These are phyloP conservation scores for Asarcornis scutulata DNA, from an alignment of 2,113 vertebrate genomes.

Conservation along the genomic window DNA sequence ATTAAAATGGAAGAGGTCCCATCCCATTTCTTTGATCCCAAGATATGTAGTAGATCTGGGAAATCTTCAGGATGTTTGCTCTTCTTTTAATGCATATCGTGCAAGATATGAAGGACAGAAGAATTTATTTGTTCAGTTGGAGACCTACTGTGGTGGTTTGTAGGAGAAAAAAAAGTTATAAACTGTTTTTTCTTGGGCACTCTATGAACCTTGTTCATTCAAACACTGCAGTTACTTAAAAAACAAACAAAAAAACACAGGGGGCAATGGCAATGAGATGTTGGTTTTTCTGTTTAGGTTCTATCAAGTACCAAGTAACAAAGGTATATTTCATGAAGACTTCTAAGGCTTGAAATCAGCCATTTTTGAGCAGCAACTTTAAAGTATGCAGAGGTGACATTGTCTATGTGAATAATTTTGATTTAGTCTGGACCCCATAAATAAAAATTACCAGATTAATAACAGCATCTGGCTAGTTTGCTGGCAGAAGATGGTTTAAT, in stretches of 20 bases:
- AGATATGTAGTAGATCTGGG: neutral
- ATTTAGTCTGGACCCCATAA: constrained; percentile 82
- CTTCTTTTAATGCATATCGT: neutral
- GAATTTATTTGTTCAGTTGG: neutral
- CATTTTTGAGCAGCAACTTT: constrained; percentile 76
- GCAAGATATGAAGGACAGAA: neutral
- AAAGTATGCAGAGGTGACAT: constrained; percentile 80
- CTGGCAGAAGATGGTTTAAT: neutral
- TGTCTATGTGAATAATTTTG: constrained; percentile 79
- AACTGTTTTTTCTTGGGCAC: neutral
- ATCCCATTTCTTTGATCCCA: neutral
- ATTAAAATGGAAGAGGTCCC: neutral
- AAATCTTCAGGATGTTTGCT: neutral
- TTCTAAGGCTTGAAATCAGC: constrained; percentile 80
- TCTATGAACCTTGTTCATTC: neutral
- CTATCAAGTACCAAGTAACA: constrained; percentile 80
- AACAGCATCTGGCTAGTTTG: neutral
- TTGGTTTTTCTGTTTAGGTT: constrained; percentile 59
- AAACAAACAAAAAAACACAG: neutral
- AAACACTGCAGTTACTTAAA: neutral
- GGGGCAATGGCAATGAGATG: neutral
- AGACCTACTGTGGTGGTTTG: neutral
- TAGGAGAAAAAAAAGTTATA: neutral
- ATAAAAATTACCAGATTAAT: constrained; percentile 21
- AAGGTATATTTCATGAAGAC: constrained; percentile 78